These are phyloP conservation scores for Chironomus striatipennis DNA, from an alignment of 1,140 invertebrate genomes.

Conservation along the genomic window DNA sequence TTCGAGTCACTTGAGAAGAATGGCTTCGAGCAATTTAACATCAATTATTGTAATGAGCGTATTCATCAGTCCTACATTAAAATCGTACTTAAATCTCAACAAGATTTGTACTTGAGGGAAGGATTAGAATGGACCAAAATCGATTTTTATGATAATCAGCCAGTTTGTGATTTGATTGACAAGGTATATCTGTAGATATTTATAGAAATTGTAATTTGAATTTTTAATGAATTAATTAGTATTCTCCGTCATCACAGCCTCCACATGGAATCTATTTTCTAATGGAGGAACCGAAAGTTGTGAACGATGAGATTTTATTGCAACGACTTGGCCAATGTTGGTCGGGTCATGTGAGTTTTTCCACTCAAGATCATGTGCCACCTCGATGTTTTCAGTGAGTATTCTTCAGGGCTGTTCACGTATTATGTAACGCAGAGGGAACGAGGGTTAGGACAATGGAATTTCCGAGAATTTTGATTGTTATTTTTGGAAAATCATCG, in stretches of 20 bases:
- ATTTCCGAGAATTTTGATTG: too few relatives aligned
- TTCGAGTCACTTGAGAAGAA: slow-evolving; percentile 74
- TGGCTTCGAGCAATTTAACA: slow-evolving; percentile 71
- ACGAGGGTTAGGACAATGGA: too few relatives aligned
- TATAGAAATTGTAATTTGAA: slow-evolving; percentile 37
- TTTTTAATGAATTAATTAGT: slow-evolving; percentile 29
- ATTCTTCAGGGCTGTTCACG: too few relatives aligned
- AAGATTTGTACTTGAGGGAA: slow-evolving; percentile 76
- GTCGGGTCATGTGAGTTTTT: slow-evolving; percentile 52
- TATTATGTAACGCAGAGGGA: too few relatives aligned
- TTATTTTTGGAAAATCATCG: too few relatives aligned
- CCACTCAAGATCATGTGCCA: slow-evolving; percentile 36
- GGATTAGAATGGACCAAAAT: slow-evolving; percentile 60
- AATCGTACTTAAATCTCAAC: slow-evolving; percentile 49
- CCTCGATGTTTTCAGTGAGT: slow-evolving; percentile 35
- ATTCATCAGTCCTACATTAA: slow-evolving; percentile 53
- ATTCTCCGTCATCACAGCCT: slow-evolving; percentile 31
- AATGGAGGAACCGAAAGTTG: slow-evolving; percentile 65
- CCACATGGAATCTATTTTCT: slow-evolving; percentile 52
- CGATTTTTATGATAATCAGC: slow-evolving; percentile 59
- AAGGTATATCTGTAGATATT: slow-evolving; percentile 27
- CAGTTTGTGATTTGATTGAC: slow-evolving; percentile 40
- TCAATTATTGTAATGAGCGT: slow-evolving; percentile 88
- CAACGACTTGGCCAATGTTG: slow-evolving; percentile 59
- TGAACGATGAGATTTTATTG: slow-evolving; percentile 63